phyloP scores from a whole-genome alignment of 2,113 vertebrate species.

The Pseudorhombus dupliciocellatus region DNA sequence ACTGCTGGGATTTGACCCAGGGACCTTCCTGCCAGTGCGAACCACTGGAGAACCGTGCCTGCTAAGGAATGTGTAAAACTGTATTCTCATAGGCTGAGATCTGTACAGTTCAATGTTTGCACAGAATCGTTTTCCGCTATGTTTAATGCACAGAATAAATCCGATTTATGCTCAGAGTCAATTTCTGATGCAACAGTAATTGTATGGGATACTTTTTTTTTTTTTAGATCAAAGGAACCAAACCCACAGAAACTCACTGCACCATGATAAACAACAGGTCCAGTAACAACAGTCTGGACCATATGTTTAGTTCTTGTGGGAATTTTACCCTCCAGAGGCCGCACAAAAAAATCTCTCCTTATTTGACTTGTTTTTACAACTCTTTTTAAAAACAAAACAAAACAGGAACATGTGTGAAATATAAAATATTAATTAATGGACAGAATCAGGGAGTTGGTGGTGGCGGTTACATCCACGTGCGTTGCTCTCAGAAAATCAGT shows the following conservation, averaged over 20 bases:
- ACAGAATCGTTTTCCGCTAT: no score
- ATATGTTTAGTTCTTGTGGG: background rate
- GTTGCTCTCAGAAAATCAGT: slow-evolving; percentile 11
- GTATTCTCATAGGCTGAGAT: no score
- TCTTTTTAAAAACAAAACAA: background rate
- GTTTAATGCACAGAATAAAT: no score
- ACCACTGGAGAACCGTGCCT: no score
- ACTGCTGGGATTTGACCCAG: no score
- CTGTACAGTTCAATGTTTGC: no score
- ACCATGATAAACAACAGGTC: background rate
- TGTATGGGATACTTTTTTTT: background rate
- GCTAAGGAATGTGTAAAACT: no score
- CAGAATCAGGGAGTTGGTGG: slow-evolving; percentile 14
- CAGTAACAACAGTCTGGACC: background rate
- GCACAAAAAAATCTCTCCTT: background rate
- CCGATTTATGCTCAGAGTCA: no score
- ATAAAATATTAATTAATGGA: background rate
- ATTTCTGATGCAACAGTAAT: no score
- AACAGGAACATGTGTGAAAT: slow-evolving; percentile 10
- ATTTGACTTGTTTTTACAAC: background rate
- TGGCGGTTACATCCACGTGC: slow-evolving; percentile 6
- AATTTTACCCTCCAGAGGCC: background rate
- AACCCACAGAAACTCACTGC: background rate
- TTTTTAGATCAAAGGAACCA: background rate
- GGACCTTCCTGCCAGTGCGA: no score